phyloP scores from a whole-genome alignment of 2,113 vertebrate species.

The Oreochromis tanganicae region DNA sequence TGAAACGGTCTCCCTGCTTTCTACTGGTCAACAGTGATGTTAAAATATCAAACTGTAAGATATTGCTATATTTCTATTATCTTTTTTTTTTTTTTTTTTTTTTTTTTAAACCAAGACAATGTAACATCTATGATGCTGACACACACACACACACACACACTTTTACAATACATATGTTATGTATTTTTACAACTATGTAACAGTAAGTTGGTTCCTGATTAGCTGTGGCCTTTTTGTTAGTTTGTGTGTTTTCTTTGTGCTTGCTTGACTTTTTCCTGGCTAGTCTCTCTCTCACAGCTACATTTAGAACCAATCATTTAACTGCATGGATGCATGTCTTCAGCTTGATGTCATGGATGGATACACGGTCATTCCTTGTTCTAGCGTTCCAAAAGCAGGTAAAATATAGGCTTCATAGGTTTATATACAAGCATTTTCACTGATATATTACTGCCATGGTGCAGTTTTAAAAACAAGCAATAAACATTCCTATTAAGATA shows the following conservation, averaged over 20 bases:
- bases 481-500: background rate
- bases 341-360: background rate
- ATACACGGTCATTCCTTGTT: background rate
- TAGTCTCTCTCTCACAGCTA: background rate
- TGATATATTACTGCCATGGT: background rate
- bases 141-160: background rate
- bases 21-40: fast-evolving
- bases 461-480: background rate
- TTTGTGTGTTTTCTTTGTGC: background rate
- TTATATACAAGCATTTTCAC: background rate
- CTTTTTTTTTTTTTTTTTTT: background rate
- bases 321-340: background rate
- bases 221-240: background rate
- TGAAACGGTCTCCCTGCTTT: background rate
- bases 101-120: background rate
- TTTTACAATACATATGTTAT: too few relatives aligned
- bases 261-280: background rate
- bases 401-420: background rate
- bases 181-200: background rate
- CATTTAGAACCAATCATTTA: background rate
- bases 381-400: background rate
- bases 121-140: background rate
- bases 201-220: background rate
- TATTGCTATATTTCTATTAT: background rate
- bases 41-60: background rate